Percentiles rank a stretch among this genome's conserved stretches.
phyloP scores from a whole-genome alignment of 2,113 vertebrate genomes.

The Polypterus bichir region DNA sequence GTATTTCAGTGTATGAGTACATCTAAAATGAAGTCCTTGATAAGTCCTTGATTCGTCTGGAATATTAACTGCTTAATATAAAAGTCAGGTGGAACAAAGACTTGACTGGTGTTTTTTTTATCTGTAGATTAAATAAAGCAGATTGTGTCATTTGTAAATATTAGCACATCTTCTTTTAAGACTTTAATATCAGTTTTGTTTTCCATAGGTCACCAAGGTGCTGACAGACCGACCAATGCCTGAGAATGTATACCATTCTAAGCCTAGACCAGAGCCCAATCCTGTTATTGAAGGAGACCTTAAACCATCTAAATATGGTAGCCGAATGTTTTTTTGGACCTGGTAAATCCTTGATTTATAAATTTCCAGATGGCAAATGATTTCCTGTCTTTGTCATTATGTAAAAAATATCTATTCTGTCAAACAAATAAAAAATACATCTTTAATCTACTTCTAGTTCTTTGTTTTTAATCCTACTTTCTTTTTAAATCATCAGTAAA shows the following conservation, averaged over 20 bases:
- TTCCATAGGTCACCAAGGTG: constrained; percentile 85
- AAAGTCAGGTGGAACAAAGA: too few species aligned
- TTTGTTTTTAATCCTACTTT: too few species aligned
- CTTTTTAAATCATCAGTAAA: too few species aligned
- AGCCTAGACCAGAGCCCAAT: constrained; percentile 71
- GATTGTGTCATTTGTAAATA: not conserved
- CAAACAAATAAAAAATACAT: constrained; percentile 25
- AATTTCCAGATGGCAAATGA: not conserved
- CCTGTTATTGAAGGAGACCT: constrained; percentile 55
- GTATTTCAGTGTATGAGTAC: too few species aligned
- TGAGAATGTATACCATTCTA: constrained; percentile 77
- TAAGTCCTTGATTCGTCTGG: too few species aligned
- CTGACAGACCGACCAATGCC: constrained; percentile 70
- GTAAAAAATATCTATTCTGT: constrained; percentile 20
- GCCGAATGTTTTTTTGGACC: constrained; percentile 74
- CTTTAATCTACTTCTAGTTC: too few species aligned
- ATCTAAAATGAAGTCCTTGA: too few species aligned
- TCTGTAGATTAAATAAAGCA: too few species aligned
- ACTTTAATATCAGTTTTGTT: not conserved
- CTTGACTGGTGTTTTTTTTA: too few species aligned
- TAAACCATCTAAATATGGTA: constrained; percentile 73
- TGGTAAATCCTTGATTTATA: constrained; percentile 41
- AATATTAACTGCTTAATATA: too few species aligned
- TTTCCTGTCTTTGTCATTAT: constrained; percentile 10
- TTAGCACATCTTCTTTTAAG: not conserved